Evolutionary conservation across 2,888 invertebrate species (phyloP).

Genomic region (Carcina quercana): DNA sequence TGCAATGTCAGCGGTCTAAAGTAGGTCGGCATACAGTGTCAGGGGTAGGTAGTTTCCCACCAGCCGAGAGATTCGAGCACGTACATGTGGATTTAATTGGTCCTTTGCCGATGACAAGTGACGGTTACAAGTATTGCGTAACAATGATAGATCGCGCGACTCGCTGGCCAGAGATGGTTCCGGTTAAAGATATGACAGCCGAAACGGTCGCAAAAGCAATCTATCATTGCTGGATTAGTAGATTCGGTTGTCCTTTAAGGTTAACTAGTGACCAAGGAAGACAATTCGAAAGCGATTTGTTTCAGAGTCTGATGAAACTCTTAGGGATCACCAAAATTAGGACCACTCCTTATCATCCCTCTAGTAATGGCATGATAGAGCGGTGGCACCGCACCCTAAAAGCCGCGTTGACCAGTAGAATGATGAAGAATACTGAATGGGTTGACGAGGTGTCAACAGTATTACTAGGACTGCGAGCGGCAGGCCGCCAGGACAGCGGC

Average conservation of each 20-base stretch:
- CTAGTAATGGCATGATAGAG: slow-evolving; percentile 15
- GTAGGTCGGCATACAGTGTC: slow-evolving; percentile 10
- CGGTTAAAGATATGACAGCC: slow-evolving; percentile 22
- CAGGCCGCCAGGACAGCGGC: slow-evolving; percentile 7
- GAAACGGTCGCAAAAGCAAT: slow-evolving; percentile 23
- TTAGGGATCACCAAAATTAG: slow-evolving; percentile 13
- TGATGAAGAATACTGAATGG: slow-evolving; percentile 7
- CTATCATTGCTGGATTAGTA: slow-evolving; percentile 18
- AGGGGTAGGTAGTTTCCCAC: neutral
- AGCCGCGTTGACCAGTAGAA: slow-evolving; percentile 6
- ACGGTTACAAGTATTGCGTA: too few relatives aligned
- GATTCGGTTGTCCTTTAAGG: slow-evolving; percentile 14
- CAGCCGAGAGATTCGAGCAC: slow-evolving; percentile 1
- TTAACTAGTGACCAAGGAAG: slow-evolving; percentile 18
- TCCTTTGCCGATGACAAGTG: too few relatives aligned
- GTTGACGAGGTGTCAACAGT: slow-evolving; percentile 30
- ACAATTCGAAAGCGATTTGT: too few relatives aligned
- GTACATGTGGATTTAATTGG: slow-evolving; percentile 13
- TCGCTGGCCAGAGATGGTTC: slow-evolving; percentile 26
- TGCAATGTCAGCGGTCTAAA: slow-evolving; percentile 11
- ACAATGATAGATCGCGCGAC: slow-evolving; percentile 20
- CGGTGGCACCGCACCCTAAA: slow-evolving; percentile 7
- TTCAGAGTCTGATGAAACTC: slow-evolving; percentile 16
- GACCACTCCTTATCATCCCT: slow-evolving; percentile 17
- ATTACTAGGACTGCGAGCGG: slow-evolving; percentile 17